Conservation (phyloP, 2,797 vertebrate genomes). For the Limosa lapponica region DNA sequence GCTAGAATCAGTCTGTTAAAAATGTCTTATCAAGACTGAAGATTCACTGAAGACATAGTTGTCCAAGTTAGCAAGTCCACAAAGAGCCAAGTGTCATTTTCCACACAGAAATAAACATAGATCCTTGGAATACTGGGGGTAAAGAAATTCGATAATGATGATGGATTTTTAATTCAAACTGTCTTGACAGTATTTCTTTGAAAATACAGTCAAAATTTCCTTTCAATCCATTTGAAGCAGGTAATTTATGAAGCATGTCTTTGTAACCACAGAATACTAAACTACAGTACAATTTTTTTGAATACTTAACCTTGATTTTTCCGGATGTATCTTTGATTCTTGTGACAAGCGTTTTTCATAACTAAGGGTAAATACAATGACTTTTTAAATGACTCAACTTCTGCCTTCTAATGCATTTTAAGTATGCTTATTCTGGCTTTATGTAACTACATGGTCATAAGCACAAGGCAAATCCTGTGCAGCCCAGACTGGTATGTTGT, state of each 20-base stretch:
- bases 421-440: background rate
- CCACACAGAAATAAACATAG: background rate
- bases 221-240: background rate
- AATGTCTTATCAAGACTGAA: background rate
- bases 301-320: background rate
- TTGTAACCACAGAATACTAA: background rate
- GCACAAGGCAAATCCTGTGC: background rate
- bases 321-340: background rate
- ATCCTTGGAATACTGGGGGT: background rate
- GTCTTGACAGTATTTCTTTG: background rate
- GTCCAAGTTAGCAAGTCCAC: background rate
- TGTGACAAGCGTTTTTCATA: background rate
- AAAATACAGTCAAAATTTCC: background rate
- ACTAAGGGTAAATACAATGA: background rate
- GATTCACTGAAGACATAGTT: background rate
- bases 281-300: background rate
- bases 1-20: background rate
- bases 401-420: background rate
- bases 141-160: background rate
- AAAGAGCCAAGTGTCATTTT: background rate
- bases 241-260: background rate
- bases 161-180: background rate
- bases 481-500: background rate
- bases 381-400: background rate
- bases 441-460: background rate